Evolutionary conservation across 2,113 vertebrate genomes (phyloP), one percentile per base, ranked within the genome.

Genomic region (Porphyrio hochstetteri): DNA sequence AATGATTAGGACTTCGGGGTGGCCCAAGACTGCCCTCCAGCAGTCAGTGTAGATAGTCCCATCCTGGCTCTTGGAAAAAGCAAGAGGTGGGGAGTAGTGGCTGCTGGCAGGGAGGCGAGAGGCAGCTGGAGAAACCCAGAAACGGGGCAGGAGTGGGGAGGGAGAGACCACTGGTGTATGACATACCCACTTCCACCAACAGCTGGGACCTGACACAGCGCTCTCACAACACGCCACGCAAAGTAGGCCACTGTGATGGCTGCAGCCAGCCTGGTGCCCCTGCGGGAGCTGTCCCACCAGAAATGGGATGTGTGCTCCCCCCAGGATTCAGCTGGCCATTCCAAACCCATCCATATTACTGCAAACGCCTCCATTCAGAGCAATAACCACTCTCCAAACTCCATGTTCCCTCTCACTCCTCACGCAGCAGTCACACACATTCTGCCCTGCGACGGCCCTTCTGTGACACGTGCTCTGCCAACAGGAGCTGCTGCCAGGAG

Each of bases 181-280:
- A 42, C 78, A 27, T 7, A 33, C 0, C 20, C 21, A 2, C 16
- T 53, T 27, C 59, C 27, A 46, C 35, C 23, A 56, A 29, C n/a
- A n/a, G n/a, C 50, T 0, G 0, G 13, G 42, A 38, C 44, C 25
- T 1, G 10, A 16, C 2, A 1, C 0, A 0, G 17, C 6, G 27
- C 20, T 57, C 28, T 80, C 1, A 1, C 28, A 31, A 5, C 13
- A 14, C 2, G 0, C 13, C 2, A 4, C 7, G 10, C 18, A 71
- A 50, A 27, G 5, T 4, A 31, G 64, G 35, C 29, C 42, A 38
- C 67, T 16, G 48, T 3, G 50, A 20, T 2, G 5, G 16, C 61
- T 31, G 52, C 38, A 40, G 38, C 38, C 40, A 44, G 6, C 16
- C 33, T 11, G 27, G 16, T 8, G 38, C 28, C 31, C 65, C 42